Evolutionary conservation across 2,113 vertebrate species (phyloP), one percentile per base, ranked within the genome.

Genomic region (Leptocoma aspasia): DNA sequence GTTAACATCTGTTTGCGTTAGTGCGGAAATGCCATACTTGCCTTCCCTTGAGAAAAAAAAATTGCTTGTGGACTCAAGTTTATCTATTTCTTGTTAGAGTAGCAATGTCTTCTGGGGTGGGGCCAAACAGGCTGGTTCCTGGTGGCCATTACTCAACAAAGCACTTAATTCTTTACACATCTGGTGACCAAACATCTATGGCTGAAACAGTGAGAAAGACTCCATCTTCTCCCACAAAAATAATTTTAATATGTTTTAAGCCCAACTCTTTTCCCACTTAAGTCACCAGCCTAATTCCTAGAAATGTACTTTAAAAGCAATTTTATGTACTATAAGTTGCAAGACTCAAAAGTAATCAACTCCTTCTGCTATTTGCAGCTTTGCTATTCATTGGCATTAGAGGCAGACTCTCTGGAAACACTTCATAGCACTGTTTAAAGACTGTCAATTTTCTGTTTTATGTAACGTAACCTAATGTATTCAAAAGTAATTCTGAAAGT

Each of bases 401-500:
- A 91, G 57, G 70, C 41, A 64, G 28, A 82, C 35, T 92, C 56
- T 79, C 56, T 30, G n/a, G 66, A 91, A 96, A 93, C 37, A 45
- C 88, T 91, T 77, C 33, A 63, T 42, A 65, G 42, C 50, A 61
- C 75, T 85, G 87, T 88, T 92, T 57, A 53, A 82, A 88, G 70
- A 71, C 70, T 78, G 75, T 9, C 39, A 37, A 37, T 89, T 90
- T 93, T 79, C 57, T 69, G 45, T 22, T 90, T 80, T 69, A 61
- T 53, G 75, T 60, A 89, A 92, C 42, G 41, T 72, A 91, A 90
- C 57, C 49, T 61, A 61, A 70, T 76, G 80, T 87, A 69, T 91
- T 85, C 70, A 88, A 72, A 95, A 93, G 86, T 85, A 85, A 88
- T 70, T 81, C 89, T 21, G 19, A 44, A 61, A 93, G 57, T 72